Percentiles rank a stretch among this genome's conserved stretches.
phyloP scores from a whole-genome alignment of 2,888 invertebrate genomes.

The Oeneis ivallda region DNA sequence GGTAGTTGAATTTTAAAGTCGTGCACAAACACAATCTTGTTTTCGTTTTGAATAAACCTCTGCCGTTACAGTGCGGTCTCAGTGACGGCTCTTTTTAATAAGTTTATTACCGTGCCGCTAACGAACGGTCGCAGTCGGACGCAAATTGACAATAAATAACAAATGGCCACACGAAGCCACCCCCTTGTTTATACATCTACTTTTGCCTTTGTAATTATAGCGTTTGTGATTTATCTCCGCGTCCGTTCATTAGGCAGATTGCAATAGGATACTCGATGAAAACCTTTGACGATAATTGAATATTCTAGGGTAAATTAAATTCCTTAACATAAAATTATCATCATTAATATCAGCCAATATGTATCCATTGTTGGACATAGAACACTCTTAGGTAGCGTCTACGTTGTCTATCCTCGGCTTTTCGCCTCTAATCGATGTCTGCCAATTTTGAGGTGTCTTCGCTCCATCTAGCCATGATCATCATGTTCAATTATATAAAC shows the following conservation, averaged over 20 bases:
- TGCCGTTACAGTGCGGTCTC: conserved; percentile 46
- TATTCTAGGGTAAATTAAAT: conserved; percentile 9
- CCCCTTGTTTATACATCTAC: conserved; percentile 52
- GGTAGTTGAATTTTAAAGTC: conserved; percentile 15
- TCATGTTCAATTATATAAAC: too few species aligned
- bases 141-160: conserved; percentile 70
- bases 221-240: conserved; percentile 39
- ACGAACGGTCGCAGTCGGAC: conserved; percentile 60
- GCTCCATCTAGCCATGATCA: too few species aligned
- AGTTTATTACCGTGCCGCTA: conserved; percentile 63
- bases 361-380: too few species aligned
- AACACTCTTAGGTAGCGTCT: too few species aligned
- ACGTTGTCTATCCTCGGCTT: too few species aligned
- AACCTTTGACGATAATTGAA: conserved; percentile 21
- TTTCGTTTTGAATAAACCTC: conserved; percentile 23
- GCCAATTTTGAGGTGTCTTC: too few species aligned
- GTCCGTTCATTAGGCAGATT: conserved; percentile 29
- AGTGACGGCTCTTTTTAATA: conserved; percentile 53
- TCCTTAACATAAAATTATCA: not conserved
- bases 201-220: conserved; percentile 40
- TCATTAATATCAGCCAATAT: not conserved
- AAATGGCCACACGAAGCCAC: conserved; percentile 54
- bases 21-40: conserved; percentile 17
- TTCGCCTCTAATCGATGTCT: too few species aligned
- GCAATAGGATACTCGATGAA: conserved; percentile 25